Conservation (phyloP, 2,113 vertebrate species). For the Corythornis cristatus region DNA sequence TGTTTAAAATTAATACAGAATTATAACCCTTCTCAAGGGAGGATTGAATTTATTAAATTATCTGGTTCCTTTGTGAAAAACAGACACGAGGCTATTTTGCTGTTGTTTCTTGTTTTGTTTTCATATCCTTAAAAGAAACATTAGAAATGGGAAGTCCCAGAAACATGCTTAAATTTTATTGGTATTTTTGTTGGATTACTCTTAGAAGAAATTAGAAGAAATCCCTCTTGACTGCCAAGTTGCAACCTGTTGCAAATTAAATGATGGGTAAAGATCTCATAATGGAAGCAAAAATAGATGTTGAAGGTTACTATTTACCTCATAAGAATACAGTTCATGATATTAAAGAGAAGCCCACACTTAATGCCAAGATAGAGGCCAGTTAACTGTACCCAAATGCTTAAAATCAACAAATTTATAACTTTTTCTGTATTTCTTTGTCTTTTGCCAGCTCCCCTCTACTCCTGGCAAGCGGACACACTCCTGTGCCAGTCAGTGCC, state of each 20-base stretch:
- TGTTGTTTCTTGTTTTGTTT: not conserved
- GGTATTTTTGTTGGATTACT: not conserved
- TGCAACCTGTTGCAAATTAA: not conserved
- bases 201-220: not conserved
- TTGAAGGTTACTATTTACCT: not conserved
- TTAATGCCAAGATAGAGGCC: not conserved
- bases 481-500: not conserved
- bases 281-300: not conserved
- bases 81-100: not conserved
- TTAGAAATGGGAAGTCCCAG: not conserved
- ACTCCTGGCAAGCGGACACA: rapidly evolving
- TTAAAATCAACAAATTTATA: not conserved
- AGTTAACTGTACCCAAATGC: not conserved
- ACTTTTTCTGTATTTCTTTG: not conserved
- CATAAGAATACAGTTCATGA: not conserved
- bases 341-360: not conserved
- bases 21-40: not conserved
- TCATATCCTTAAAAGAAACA: constrained; percentile 21
- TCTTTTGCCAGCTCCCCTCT: not conserved
- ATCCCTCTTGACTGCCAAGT: not conserved
- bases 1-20: not conserved
- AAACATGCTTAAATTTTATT: not conserved
- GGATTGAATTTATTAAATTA: not conserved
- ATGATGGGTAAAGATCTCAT: not conserved
- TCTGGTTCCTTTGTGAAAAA: not conserved